phyloP scores from a whole-genome alignment of 2,113 vertebrate genomes.

The Anguilla japonica region DNA sequence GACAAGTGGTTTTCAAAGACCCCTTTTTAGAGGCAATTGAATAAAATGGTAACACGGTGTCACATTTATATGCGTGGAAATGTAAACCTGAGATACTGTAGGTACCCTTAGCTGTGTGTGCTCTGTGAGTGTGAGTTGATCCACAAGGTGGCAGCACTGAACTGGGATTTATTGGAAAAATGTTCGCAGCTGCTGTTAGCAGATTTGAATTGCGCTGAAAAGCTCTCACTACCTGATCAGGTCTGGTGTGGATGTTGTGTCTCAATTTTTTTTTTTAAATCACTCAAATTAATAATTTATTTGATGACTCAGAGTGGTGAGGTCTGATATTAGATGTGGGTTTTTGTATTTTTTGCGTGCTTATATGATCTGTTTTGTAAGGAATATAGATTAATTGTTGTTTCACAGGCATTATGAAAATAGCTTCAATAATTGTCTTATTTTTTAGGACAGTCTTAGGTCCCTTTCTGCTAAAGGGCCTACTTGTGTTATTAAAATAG shows the following conservation, averaged over 20 bases:
- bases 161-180: constrained; percentile 22
- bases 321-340: too few relatives aligned
- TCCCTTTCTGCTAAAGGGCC: background rate
- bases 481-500: background rate
- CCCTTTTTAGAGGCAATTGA: background rate
- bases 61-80: background rate
- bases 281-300: background rate
- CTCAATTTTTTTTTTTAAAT: background rate
- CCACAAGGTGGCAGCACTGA: constrained; percentile 53
- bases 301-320: background rate
- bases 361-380: background rate
- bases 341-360: too few relatives aligned
- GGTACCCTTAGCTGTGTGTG: background rate
- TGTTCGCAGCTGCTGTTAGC: background rate
- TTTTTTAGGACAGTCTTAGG: background rate
- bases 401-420: background rate
- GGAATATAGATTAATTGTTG: background rate
- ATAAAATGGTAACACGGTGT: background rate
- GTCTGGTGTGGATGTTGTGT: background rate
- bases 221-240: background rate
- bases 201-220: background rate
- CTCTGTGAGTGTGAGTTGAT: constrained; percentile 44
- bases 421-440: background rate
- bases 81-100: background rate
- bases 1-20: too few relatives aligned